Evolutionary conservation across 2,113 vertebrate species (phyloP).

Genomic region (Rallus limicola): DNA sequence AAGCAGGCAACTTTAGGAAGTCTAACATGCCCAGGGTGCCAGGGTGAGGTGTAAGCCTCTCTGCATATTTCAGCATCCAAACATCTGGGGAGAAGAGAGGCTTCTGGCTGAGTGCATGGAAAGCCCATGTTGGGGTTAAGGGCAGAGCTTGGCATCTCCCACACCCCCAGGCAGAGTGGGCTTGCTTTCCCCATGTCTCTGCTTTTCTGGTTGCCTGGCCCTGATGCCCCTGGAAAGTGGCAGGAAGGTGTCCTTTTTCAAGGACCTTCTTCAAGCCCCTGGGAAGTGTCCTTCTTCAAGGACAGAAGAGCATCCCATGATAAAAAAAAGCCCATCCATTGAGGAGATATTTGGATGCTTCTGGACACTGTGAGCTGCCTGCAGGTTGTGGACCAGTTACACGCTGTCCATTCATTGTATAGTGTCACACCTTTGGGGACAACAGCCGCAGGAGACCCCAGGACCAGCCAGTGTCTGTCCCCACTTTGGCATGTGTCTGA

Average conservation of each 20-base stretch:
- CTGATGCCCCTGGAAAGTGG: neutral
- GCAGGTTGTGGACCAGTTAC: neutral
- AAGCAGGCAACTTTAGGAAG: neutral
- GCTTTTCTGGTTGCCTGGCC: neutral
- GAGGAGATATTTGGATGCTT: neutral
- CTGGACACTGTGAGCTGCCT: neutral
- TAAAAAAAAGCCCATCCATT: neutral
- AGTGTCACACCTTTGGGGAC: neutral
- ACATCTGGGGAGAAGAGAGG: neutral
- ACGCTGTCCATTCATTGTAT: neutral
- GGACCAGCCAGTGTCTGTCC: accelerated
- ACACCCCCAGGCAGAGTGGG: neutral
- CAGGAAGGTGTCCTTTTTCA: too few species aligned
- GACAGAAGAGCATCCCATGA: neutral
- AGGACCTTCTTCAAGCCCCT: neutral
- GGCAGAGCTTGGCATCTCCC: neutral
- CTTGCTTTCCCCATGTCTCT: neutral
- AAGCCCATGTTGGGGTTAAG: neutral
- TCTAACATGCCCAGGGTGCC: neutral
- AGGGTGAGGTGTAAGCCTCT: neutral
- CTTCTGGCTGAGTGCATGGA: neutral
- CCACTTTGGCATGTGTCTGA: neutral
- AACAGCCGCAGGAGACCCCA: neutral
- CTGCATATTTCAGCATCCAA: neutral
- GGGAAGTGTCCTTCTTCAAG: neutral